Evolutionary conservation across 2,113 vertebrate species (phyloP), one percentile per base, ranked within the genome.

Genomic region (Ptychochromis oligacanthus): DNA sequence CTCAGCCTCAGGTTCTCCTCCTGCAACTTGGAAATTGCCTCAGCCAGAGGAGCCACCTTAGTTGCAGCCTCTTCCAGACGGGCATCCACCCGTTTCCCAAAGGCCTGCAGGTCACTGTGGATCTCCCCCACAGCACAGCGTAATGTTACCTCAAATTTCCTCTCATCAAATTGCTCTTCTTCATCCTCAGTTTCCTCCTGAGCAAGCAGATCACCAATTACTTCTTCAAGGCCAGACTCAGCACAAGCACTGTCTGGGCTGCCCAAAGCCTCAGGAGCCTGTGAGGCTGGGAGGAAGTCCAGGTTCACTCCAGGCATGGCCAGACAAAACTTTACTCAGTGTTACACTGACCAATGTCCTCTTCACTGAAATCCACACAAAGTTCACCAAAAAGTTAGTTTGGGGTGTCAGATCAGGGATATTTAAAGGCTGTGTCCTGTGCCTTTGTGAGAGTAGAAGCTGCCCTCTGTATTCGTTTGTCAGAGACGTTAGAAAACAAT

Each of bases 261-360:
- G 14, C 56, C 81, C 28, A 92, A 54, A 57, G 46, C 75, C 28
- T 87, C 60, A 52, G 91, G 60, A 67, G 87, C 67, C 77, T 88
- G 83, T 1, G 84, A 77, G 78, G 93, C 81, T 58, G 90, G 87
- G 46, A 92, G 88, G 22, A 93, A 87, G 80, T 96, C 95, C 82
- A 95, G 74, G 75, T 95, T 93, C 2, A 97, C 93, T 64, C 97
- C 97, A 0, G 96, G 97, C 98, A 99, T 99, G 77, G 5, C 57
- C 59, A 56, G 55, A 83, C 75, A 65, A 76, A 62, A 59, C 9
- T 57, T 34, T 54, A 58, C 52, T 77, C 12, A 38, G 10, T 8
- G 10, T 79, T 62, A 72, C 70, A 77, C 62, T 11, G 52, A 20
- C 4, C 17, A 84, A 77, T n/a, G 52, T 70, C 36, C 18, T 36